Evolutionary conservation across 2,113 vertebrate species (phyloP).

Genomic region (Triplophysa rosa): DNA sequence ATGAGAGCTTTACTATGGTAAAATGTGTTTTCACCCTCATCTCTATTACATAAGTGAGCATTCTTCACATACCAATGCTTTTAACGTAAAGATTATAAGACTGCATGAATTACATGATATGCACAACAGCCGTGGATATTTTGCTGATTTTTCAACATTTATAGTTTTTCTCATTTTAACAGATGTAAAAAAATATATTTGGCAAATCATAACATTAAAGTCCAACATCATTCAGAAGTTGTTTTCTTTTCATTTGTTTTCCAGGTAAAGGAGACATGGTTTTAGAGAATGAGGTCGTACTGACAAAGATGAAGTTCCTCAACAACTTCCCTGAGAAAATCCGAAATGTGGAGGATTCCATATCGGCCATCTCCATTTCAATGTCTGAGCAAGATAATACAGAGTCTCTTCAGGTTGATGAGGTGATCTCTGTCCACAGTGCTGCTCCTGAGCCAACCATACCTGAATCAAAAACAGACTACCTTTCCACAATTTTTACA

Average conservation of each 20-base stretch:
- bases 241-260: slow-evolving; percentile 43
- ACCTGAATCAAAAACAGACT: slow-evolving; percentile 55
- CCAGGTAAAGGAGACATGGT: slow-evolving; percentile 77
- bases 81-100: neutral
- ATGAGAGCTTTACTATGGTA: slow-evolving; percentile 7
- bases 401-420: slow-evolving; percentile 39
- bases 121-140: neutral
- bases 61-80: slow-evolving; percentile 40
- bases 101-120: neutral
- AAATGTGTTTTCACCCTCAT: neutral
- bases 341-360: slow-evolving; percentile 57
- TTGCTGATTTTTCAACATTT: neutral
- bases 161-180: too few relatives aligned
- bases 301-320: slow-evolving; percentile 85
- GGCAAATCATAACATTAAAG: neutral
- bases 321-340: slow-evolving; percentile 69
- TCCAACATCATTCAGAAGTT: slow-evolving; percentile 1
- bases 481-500: slow-evolving; percentile 65
- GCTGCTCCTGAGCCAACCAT: slow-evolving; percentile 38
- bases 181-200: too few relatives aligned
- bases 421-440: slow-evolving; percentile 40
- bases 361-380: slow-evolving; percentile 58
- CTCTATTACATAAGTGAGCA: slow-evolving; percentile 13
- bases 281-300: slow-evolving; percentile 77
- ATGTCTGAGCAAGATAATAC: slow-evolving; percentile 58